Evolutionary conservation across 2,797 vertebrate species (phyloP).

Genomic region (Pangasius larnaudii): DNA sequence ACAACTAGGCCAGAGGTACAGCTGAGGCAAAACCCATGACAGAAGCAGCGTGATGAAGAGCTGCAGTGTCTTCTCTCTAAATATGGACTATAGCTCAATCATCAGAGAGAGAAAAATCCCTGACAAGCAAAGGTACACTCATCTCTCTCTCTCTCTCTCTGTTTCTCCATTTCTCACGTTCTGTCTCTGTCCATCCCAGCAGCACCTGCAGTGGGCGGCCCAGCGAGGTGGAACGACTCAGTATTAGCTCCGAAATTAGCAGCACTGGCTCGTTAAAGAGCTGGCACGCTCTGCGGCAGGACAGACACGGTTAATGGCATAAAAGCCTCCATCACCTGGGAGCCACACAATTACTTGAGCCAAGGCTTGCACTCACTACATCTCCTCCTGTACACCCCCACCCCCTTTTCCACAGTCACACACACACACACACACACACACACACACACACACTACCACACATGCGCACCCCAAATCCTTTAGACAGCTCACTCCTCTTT

Average conservation of each 20-base stretch:
- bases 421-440: background rate
- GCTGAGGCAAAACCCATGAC: slow-evolving; percentile 8
- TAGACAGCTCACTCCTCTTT: slow-evolving; percentile 61
- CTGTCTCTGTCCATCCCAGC: slow-evolving; percentile 77
- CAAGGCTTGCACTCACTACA: slow-evolving; percentile 60
- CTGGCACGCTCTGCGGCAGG: slow-evolving; percentile 79
- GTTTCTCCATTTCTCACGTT: slow-evolving; percentile 73
- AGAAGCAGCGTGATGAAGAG: slow-evolving; percentile 21
- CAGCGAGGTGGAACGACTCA: slow-evolving; percentile 88
- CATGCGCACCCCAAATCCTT: slow-evolving; percentile 43
- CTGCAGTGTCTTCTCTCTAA: slow-evolving; percentile 63
- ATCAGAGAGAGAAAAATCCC: slow-evolving; percentile 65
- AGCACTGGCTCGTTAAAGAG: slow-evolving; percentile 92
- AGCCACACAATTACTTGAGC: slow-evolving; percentile 74
- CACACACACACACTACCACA: slow-evolving; percentile 16
- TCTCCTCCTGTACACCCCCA: slow-evolving; percentile 48
- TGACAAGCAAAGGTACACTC: slow-evolving; percentile 71
- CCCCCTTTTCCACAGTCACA: slow-evolving; percentile 3
- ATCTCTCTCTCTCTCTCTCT: slow-evolving; percentile 77
- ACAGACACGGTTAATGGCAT: slow-evolving; percentile 80
- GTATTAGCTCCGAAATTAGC: slow-evolving; percentile 98
- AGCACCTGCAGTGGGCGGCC: slow-evolving; percentile 84
- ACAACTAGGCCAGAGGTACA: slow-evolving; percentile 4
- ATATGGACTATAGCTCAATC: slow-evolving; percentile 80
- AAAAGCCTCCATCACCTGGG: slow-evolving; percentile 80